Evolutionary conservation across 2,888 invertebrate genomes (phyloP).

Genomic region (Gortyna flavago): DNA sequence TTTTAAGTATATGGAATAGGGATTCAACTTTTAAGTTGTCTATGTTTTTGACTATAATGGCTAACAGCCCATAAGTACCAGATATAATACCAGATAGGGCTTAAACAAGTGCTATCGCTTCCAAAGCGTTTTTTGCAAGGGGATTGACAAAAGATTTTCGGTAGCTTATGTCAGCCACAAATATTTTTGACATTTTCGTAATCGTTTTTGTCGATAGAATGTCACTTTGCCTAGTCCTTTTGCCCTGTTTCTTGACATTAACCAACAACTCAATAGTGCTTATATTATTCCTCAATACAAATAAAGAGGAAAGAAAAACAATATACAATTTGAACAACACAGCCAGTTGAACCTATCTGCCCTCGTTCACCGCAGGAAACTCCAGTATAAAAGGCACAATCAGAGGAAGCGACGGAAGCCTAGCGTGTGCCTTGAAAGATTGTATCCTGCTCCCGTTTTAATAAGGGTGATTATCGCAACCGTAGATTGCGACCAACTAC

Average conservation of each 20-base stretch:
- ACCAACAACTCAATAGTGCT: background rate
- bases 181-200: background rate
- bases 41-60: no score
- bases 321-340: background rate
- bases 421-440: constrained; percentile 19
- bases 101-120: background rate
- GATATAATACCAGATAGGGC: no score
- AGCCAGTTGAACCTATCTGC: constrained; percentile 12
- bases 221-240: no score
- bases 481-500: background rate
- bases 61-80: no score
- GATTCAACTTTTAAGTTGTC: no score
- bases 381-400: constrained; percentile 46
- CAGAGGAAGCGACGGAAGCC: constrained; percentile 22
- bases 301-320: background rate
- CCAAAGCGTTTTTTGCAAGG: background rate
- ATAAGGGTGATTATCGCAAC: constrained; percentile 14
- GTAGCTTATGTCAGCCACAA: background rate
- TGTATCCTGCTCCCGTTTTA: background rate
- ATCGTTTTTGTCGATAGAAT: background rate
- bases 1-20: no score
- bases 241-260: background rate
- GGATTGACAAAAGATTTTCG: no score
- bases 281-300: background rate
- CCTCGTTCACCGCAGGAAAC: constrained; percentile 34